A percentile compares a stretch with the other conserved stretches of the same genome.
These are phyloP conservation scores for Pholis gunnellus DNA, from an alignment of 2,113 vertebrate genomes.

Conservation along the genomic window DNA sequence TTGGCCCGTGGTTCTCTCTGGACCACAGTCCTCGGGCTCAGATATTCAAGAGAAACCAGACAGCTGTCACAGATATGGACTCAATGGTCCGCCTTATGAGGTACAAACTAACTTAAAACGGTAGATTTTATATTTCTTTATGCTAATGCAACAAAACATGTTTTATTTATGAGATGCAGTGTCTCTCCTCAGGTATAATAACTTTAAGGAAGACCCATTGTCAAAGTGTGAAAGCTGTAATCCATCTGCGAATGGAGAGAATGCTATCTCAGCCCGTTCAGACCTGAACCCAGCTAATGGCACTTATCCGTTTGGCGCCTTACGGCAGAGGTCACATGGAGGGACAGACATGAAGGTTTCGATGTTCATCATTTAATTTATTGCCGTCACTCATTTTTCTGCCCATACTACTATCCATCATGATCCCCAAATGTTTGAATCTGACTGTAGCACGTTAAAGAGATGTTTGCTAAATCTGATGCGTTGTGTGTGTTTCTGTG, in stretches of 20 bases:
- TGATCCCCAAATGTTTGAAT: not conserved
- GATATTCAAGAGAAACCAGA: slow-evolving; percentile 94
- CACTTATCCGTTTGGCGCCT: slow-evolving; percentile 93
- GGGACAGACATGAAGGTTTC: slow-evolving; percentile 95
- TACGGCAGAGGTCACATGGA: slow-evolving; percentile 91
- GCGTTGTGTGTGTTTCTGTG: slow-evolving; percentile 31
- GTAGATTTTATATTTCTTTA: not conserved
- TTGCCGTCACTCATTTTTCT: not conserved
- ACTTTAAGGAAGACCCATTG: slow-evolving; percentile 91
- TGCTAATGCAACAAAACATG: not conserved
- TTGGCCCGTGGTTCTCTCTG: slow-evolving; percentile 92
- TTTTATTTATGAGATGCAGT: not conserved
- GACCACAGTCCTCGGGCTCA: slow-evolving; percentile 90
- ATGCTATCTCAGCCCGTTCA: slow-evolving; percentile 92
- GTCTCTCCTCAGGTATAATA: slow-evolving; percentile 87
- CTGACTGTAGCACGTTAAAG: not conserved
- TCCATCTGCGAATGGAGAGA: slow-evolving; percentile 89
- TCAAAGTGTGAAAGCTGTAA: slow-evolving; percentile 86
- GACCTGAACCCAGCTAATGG: slow-evolving; percentile 93
- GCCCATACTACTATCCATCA: not conserved
- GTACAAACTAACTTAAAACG: slow-evolving; percentile 68
- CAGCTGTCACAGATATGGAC: slow-evolving; percentile 85
- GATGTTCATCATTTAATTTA: not conserved
- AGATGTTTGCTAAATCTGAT: slow-evolving; percentile 11
- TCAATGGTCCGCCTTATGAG: slow-evolving; percentile 96